Conservation (phyloP, 2,888 invertebrate species). For the Tubulanus polymorphus region DNA sequence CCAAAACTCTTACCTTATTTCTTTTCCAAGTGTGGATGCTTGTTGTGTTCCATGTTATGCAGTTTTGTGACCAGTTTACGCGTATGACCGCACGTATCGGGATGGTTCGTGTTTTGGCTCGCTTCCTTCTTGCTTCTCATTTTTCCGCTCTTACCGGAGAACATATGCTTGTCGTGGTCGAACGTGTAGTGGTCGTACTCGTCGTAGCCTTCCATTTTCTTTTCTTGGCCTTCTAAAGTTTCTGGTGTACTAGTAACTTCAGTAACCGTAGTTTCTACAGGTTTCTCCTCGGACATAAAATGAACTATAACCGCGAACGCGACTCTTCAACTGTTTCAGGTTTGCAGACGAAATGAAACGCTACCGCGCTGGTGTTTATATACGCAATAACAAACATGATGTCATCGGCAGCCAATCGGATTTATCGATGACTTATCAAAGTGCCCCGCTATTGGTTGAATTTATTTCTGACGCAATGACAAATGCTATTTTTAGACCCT, state of each 20-base stretch:
- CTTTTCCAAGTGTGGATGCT: too few relatives aligned
- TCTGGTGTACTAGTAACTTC: too few relatives aligned
- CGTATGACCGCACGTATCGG: slow-evolving; percentile 88
- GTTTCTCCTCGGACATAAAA: neutral
- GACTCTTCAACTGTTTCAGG: too few relatives aligned
- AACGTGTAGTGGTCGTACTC: slow-evolving; percentile 93
- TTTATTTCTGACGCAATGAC: too few relatives aligned
- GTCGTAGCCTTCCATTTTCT: slow-evolving; percentile 75
- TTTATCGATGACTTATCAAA: neutral
- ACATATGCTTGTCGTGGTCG: slow-evolving; percentile 85
- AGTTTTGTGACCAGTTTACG: slow-evolving; percentile 70
- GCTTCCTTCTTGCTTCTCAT: slow-evolving; percentile 86
- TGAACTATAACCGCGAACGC: neutral
- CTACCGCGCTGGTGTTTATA: neutral
- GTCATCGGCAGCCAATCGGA: neutral
- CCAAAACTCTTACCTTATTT: too few relatives aligned
- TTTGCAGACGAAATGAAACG: neutral
- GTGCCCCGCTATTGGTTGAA: too few relatives aligned
- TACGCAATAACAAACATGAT: neutral
- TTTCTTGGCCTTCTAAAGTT: too few relatives aligned
- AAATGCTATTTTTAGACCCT: too few relatives aligned
- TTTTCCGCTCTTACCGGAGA: slow-evolving; percentile 83
- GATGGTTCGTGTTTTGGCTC: slow-evolving; percentile 82
- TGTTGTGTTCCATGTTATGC: slow-evolving; percentile 44
- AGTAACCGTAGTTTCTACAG: neutral